Evolutionary conservation across 2,888 invertebrate species (phyloP).

Genomic region (Leptothorax acervorum): DNA sequence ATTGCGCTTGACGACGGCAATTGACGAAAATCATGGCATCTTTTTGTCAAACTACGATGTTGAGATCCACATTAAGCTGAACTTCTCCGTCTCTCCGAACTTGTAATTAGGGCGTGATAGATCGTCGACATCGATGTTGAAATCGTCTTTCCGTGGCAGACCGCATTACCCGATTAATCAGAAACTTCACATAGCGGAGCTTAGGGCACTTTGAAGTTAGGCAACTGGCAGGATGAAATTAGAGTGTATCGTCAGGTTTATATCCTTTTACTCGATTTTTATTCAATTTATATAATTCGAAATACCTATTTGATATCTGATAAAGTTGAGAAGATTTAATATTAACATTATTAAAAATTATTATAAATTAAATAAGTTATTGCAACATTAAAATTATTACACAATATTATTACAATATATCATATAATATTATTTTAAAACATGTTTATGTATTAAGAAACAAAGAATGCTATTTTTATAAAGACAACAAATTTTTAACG

Average conservation of each 20-base stretch:
- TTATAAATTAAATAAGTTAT: background rate
- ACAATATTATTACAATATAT: too few species aligned
- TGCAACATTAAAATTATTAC: background rate
- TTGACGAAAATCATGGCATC: background rate
- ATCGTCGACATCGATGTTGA: constrained; percentile 41
- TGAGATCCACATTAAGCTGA: constrained; percentile 2
- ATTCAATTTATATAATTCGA: background rate
- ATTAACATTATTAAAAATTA: background rate
- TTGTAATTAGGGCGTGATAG: constrained; percentile 36
- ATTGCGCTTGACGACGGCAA: background rate
- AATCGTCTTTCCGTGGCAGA: constrained; percentile 37
- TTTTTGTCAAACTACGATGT: background rate
- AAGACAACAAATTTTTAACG: background rate
- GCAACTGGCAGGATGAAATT: constrained; percentile 27
- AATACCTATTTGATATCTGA: background rate
- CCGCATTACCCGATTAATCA: constrained; percentile 66
- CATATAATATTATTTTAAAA: background rate
- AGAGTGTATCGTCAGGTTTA: background rate
- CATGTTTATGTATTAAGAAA: background rate
- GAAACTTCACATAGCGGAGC: constrained; percentile 51
- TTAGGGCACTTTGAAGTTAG: constrained; percentile 37
- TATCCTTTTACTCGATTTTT: background rate
- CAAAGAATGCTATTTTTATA: background rate
- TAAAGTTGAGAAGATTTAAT: background rate
- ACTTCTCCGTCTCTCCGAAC: background rate